Evolutionary conservation across 2,888 invertebrate genomes (phyloP), one percentile per base, ranked within the genome.

Genomic region (Cylindroiulus punctatus): DNA sequence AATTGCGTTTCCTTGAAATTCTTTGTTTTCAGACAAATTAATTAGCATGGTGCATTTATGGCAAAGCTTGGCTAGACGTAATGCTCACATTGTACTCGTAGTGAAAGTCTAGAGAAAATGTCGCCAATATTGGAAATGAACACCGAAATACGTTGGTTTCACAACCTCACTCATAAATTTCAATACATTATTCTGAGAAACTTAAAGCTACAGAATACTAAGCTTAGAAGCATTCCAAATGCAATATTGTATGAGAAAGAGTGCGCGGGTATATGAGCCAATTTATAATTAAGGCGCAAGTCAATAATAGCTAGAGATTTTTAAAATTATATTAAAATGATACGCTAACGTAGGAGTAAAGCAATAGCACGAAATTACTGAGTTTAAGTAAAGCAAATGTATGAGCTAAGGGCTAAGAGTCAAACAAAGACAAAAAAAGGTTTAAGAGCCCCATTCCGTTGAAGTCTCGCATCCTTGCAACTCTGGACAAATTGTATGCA

Each of bases 1-100:
- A 65, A 65, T 65, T 65, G 26, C 22, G 10, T 65, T 65, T 65
- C 26, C 26, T 26, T 26, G 65, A 65, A 65, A 65, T 65, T 22
- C 65, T 65, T 22, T 65, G 26, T 26, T 65, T 65, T 65, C 65
- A 65, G 65, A 65, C 65, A 65, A 65, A 65, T 65, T 65, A 65
- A 65, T 65, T 65, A 52, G 52, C 52, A 65, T 7, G 65, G 26
- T 12, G 65, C 65, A 65, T 26, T 65, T 65, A 22, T 26, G 26
- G 22, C 26, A 22, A 65, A 22, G 65, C 65, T 26, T 65, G 65
- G 65, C 65, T 65, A 65, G 65, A 65, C 65, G 12, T 0, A 26
- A 26, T 26, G 22, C 65, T 12, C 65, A 26, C 22, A 65, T 65
- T 12, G 26, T 22, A 12, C 22, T 47, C 10, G 47, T 17, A 47